Percentiles rank a stretch among this genome's conserved stretches.
phyloP scores from a whole-genome alignment of 2,888 invertebrate genomes.

The Limnephilus lunatus region DNA sequence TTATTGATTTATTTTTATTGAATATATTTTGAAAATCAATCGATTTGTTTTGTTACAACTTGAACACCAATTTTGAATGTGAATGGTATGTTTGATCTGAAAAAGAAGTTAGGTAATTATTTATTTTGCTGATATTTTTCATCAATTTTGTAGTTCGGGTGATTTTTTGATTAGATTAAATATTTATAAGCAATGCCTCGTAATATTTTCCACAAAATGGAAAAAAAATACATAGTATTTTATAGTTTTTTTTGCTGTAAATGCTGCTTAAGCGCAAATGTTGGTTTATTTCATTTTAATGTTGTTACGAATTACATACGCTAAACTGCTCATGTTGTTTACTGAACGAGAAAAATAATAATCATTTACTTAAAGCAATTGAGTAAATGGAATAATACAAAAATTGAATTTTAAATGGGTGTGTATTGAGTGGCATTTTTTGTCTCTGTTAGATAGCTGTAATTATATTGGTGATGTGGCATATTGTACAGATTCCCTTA shows the following conservation, averaged over 20 bases:
- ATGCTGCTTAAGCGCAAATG: neutral
- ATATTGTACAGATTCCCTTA: neutral
- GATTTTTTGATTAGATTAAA: neutral
- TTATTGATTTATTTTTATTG: neutral
- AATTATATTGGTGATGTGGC: neutral
- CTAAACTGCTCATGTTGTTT: neutral
- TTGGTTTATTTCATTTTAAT: neutral
- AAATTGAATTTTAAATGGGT: neutral
- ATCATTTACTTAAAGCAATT: neutral
- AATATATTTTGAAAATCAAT: neutral
- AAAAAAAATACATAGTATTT: neutral
- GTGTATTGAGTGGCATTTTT: neutral
- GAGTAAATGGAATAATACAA: neutral
- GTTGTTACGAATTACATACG: neutral
- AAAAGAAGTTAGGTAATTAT: neutral
- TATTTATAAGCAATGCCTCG: neutral
- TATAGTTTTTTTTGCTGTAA: neutral
- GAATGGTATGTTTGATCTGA: neutral
- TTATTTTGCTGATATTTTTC: neutral
- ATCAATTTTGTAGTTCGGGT: neutral
- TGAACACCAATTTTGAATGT: neutral
- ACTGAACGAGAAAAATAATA: neutral
- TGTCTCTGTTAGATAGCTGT: neutral
- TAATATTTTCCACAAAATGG: neutral
- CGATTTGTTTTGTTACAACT: neutral